Evolutionary conservation across 2,888 invertebrate genomes (phyloP).

Genomic region (Papilio protenor): DNA sequence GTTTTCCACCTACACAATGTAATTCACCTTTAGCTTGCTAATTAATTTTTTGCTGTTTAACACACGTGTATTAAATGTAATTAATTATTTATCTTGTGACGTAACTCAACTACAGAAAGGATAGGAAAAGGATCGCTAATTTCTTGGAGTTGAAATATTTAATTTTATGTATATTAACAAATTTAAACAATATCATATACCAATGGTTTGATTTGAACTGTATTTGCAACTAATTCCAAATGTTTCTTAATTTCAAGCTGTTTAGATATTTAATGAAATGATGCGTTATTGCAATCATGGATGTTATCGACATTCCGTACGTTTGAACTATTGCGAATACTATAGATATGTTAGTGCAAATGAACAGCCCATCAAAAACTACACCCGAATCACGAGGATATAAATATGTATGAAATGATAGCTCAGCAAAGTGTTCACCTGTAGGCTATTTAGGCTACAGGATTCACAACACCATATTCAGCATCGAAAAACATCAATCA

Average conservation of each 20-base stretch:
- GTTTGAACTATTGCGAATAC: background rate
- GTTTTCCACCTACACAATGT: constrained; percentile 28
- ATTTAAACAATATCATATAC: background rate
- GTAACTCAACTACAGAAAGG: background rate
- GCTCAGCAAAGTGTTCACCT: no score
- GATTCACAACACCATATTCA: no score
- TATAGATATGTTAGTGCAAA: background rate
- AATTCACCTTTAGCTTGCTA: constrained; percentile 30
- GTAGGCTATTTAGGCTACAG: no score
- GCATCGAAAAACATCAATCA: no score
- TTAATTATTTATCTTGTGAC: background rate
- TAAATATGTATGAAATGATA: no score
- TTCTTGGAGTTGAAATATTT: no score
- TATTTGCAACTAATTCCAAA: background rate
- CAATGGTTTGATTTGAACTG: background rate
- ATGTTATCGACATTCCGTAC: constrained; percentile 5
- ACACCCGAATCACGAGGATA: no score
- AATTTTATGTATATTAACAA: background rate
- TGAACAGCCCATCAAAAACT: no score
- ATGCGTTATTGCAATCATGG: background rate
- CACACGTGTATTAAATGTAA: background rate
- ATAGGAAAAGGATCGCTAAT: background rate
- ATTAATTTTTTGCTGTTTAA: constrained; percentile 26
- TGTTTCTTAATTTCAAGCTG: background rate
- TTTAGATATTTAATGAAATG: background rate